Percentiles rank a stretch among this genome's conserved stretches.
Conservation (phyloP, 1,140 invertebrate species). For the Drosophila fuyamai region DNA sequence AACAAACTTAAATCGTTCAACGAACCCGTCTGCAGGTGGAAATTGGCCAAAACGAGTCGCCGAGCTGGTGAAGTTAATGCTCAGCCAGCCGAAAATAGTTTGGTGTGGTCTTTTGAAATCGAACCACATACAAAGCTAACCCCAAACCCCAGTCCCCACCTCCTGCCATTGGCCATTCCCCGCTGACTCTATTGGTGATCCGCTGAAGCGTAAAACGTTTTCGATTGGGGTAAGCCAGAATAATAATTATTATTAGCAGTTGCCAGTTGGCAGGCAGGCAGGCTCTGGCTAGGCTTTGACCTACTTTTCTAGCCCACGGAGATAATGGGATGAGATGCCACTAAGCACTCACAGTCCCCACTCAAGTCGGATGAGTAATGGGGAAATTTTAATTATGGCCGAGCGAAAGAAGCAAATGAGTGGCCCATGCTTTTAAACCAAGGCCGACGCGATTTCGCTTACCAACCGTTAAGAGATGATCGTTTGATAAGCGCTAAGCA, state of each 20-base stretch:
- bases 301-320: constrained; percentile 52
- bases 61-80: constrained; percentile 31
- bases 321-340: constrained; percentile 18
- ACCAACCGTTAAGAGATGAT: constrained; percentile 19
- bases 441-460: constrained; percentile 31
- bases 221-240: constrained; percentile 41
- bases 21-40: constrained; percentile 28
- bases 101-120: constrained; percentile 32
- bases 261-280: constrained; percentile 11
- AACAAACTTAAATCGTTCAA: constrained; percentile 43
- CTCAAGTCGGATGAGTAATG: constrained; percentile 40
- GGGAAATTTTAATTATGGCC: constrained; percentile 49
- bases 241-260: constrained; percentile 56
- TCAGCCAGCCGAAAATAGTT: constrained; percentile 71
- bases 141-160: constrained; percentile 20
- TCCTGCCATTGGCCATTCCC: constrained; percentile 16
- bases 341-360: constrained; percentile 9
- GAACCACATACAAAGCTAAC: constrained; percentile 17
- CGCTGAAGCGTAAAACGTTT: constrained; percentile 72
- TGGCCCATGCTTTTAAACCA: constrained; percentile 40
- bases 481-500: constrained; percentile 13
- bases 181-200: constrained; percentile 16
- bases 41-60: constrained; percentile 15
- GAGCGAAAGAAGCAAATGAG: constrained; percentile 36
- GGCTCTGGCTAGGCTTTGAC: constrained; percentile 59